A percentile compares a stretch with the other conserved stretches of the same genome.
Evolutionary conservation across 2,113 vertebrate species (phyloP).

Genomic region (Rhinolophus ferrumequinum): DNA sequence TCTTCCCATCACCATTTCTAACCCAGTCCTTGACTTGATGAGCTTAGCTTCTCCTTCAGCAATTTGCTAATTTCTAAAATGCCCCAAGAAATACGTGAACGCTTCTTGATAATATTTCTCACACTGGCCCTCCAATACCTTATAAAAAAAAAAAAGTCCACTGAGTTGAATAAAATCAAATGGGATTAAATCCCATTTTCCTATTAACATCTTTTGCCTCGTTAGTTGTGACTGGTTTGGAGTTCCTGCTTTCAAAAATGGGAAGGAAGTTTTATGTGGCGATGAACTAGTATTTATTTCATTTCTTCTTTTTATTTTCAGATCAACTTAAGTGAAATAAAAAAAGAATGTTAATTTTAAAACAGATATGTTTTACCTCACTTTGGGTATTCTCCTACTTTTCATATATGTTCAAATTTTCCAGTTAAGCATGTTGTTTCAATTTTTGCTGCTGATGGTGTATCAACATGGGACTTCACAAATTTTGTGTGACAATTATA

Average conservation of each 20-base stretch:
- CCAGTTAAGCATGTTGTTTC: neutral
- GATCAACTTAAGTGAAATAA: slow-evolving; percentile 8
- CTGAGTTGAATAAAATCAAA: neutral
- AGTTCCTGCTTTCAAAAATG: slow-evolving; percentile 49
- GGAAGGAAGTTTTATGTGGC: neutral
- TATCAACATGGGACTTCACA: neutral
- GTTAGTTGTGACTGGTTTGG: neutral
- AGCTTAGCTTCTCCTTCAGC: neutral
- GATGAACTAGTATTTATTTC: slow-evolving; percentile 9
- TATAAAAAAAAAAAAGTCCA: neutral
- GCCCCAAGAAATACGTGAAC: neutral
- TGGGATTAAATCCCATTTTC: neutral
- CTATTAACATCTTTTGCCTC: neutral
- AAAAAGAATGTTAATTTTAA: neutral
- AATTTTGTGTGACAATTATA: neutral
- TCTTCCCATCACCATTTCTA: fast-evolving
- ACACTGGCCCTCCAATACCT: neutral
- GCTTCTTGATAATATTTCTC: neutral
- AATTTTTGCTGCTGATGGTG: neutral
- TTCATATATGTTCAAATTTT: neutral
- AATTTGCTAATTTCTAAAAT: slow-evolving; percentile 28
- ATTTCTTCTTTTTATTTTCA: slow-evolving; percentile 73
- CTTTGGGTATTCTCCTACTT: neutral
- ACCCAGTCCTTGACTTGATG: neutral
- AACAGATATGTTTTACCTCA: neutral